phyloP scores from a whole-genome alignment of 2,797 vertebrate genomes.

The Sciurus vulgaris region DNA sequence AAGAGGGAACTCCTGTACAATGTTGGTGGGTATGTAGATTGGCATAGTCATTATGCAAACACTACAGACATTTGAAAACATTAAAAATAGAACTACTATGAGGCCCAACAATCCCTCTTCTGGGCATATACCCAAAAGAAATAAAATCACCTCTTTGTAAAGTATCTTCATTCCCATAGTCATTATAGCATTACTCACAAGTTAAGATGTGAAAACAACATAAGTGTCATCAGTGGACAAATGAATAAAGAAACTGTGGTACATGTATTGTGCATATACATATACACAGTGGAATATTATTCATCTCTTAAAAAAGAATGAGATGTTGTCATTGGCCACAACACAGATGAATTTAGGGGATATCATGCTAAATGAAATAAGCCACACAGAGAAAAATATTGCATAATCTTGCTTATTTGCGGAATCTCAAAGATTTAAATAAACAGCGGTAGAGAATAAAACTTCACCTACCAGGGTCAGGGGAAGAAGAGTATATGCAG shows the following conservation, averaged over 20 bases:
- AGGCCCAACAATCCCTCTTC: background rate
- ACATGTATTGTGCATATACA: too few species aligned
- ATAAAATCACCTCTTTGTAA: background rate
- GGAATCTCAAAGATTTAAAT: background rate
- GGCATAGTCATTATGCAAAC: background rate
- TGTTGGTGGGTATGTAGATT: background rate
- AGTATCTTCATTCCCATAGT: background rate
- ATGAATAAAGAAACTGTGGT: background rate
- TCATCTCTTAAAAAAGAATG: background rate
- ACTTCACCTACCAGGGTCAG: fast-evolving
- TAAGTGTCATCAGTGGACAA: background rate
- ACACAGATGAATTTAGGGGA: background rate
- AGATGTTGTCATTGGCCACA: background rate
- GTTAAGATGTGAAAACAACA: background rate
- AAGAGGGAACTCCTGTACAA: background rate
- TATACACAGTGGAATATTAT: background rate
- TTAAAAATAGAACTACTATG: background rate
- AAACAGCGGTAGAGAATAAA: background rate
- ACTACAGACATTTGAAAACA: background rate
- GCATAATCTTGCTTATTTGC: background rate
- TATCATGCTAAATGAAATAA: background rate
- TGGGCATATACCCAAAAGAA: background rate
- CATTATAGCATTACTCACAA: background rate
- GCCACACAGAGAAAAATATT: background rate
- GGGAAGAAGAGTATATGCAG: background rate